Evolutionary conservation across 1,140 invertebrate species (phyloP).

Genomic region (Lerema accius): DNA sequence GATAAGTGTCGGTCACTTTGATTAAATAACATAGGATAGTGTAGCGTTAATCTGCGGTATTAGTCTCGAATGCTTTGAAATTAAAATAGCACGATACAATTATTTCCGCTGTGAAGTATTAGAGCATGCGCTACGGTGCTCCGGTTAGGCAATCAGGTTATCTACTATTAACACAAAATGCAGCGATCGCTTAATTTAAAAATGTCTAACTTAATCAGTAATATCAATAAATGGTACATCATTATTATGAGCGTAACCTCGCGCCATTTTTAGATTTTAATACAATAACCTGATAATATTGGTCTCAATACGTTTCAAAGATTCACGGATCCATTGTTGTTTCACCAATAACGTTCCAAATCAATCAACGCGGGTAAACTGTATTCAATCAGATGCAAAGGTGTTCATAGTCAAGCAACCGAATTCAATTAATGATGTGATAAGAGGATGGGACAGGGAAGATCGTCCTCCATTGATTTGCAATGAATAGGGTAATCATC

Average conservation of each 20-base stretch:
- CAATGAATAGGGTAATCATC: constrained; percentile 24
- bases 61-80: background rate
- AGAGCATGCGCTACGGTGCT: background rate
- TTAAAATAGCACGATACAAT: background rate
- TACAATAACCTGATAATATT: too few relatives aligned
- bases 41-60: background rate
- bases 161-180: too few relatives aligned
- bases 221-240: too few relatives aligned
- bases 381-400: constrained; percentile 20
- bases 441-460: constrained; percentile 12
- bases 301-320: background rate
- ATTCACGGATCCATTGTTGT: background rate
- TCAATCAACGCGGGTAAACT: constrained; percentile 1
- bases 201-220: too few relatives aligned
- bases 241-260: too few relatives aligned
- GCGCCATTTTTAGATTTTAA: too few relatives aligned
- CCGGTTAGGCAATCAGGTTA: too few relatives aligned
- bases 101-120: background rate
- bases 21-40: background rate
- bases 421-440: constrained; percentile 26
- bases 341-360: background rate
- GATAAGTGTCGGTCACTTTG: constrained; percentile 7
- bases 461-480: constrained; percentile 25
- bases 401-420: constrained; percentile 19
- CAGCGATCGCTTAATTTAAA: too few relatives aligned